phyloP scores from a whole-genome alignment of 2,797 vertebrate genomes.

The Hephaestus fuliginosus region DNA sequence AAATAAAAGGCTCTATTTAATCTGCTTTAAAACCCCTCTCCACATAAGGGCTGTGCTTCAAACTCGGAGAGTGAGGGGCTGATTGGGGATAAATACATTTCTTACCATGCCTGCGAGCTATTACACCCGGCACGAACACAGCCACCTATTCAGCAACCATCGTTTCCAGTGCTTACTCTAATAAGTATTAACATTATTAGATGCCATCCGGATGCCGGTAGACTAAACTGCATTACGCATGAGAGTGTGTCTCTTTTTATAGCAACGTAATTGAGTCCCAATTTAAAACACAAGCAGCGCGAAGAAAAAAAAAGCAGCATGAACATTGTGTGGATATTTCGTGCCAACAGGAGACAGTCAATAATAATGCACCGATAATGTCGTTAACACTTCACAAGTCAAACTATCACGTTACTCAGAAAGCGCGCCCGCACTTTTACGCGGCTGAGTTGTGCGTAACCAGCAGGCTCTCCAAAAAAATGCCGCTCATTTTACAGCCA shows the following conservation, averaged over 20 bases:
- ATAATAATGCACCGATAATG: constrained; percentile 20
- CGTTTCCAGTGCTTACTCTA: constrained; percentile 95
- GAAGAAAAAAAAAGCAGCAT: constrained; percentile 68
- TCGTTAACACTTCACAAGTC: constrained; percentile 23
- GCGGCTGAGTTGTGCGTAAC: constrained; percentile 50
- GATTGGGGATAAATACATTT: constrained; percentile 98
- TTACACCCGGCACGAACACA: constrained; percentile 95
- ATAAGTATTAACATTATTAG: constrained; percentile 99
- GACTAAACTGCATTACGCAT: constrained; percentile 87
- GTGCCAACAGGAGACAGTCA: constrained; percentile 25
- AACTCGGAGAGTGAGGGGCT: constrained; percentile 94
- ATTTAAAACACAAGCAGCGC: constrained; percentile 83
- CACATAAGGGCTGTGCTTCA: constrained; percentile 94
- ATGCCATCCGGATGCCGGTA: constrained; percentile 90
- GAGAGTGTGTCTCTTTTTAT: constrained; percentile 90
- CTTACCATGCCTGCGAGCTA: constrained; percentile 95
- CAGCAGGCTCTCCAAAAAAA: constrained; percentile 16
- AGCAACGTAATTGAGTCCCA: constrained; percentile 87
- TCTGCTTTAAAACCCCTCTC: constrained; percentile 98
- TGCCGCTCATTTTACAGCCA: constrained; percentile 41
- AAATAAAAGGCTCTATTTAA: constrained; percentile 99
- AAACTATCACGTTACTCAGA: constrained; percentile 22
- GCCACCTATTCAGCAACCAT: constrained; percentile 92
- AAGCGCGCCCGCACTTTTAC: constrained; percentile 16
- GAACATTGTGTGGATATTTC: constrained; percentile 49